Conservation (phyloP, 2,797 vertebrate genomes). For the Thripadectes ignobilis region DNA sequence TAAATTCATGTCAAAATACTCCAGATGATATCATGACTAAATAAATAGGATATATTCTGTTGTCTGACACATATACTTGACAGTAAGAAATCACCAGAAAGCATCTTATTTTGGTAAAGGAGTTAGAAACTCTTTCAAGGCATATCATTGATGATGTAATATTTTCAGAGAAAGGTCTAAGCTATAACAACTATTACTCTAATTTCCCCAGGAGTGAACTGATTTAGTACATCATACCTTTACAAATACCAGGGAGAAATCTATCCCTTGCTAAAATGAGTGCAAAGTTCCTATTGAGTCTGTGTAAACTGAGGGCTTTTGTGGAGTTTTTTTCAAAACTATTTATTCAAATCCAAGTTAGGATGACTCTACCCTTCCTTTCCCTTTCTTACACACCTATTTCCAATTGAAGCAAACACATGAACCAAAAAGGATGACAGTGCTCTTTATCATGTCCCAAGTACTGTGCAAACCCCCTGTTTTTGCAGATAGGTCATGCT, state of each 20-base stretch:
- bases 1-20: not conserved
- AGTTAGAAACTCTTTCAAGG: not conserved
- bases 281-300: not conserved
- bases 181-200: not conserved
- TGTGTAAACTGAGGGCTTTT: not conserved
- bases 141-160: not conserved
- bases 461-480: fast-evolving
- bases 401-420: not conserved
- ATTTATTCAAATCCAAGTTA: not conserved
- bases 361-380: not conserved
- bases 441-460: not conserved
- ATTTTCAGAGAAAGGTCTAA: not conserved
- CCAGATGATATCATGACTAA: not conserved
- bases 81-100: not conserved
- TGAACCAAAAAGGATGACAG: not conserved
- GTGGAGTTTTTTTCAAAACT: not conserved
- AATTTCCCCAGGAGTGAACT: not conserved
- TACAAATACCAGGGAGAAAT: not conserved
- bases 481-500: not conserved
- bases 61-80: not conserved
- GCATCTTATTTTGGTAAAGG: not conserved
- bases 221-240: not conserved
- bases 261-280: not conserved
- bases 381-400: not conserved
- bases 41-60: not conserved